These are phyloP conservation scores for Pterocles burchelli DNA, from an alignment of 2,113 vertebrate species.

Conservation along the genomic window DNA sequence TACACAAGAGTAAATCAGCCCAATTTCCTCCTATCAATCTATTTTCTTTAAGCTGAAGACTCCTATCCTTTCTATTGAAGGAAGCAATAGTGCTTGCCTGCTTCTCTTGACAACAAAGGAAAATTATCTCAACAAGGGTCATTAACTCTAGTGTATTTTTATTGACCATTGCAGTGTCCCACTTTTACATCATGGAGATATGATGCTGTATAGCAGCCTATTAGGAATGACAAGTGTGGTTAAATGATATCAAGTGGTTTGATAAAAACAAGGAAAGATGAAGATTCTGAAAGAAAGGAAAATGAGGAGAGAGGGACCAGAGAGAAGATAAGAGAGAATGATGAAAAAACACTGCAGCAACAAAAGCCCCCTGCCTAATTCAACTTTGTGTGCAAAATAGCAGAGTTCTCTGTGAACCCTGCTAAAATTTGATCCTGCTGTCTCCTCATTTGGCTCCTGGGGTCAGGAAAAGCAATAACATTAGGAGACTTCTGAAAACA, in stretches of 20 bases:
- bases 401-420: neutral
- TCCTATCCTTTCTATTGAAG: neutral
- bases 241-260: neutral
- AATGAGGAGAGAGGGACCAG: neutral
- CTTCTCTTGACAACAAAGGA: neutral
- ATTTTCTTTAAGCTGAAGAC: conserved; percentile 2
- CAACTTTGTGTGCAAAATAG: neutral
- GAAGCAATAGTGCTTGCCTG: neutral
- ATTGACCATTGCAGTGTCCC: neutral
- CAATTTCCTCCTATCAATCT: neutral
- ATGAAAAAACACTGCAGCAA: neutral
- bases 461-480: neutral
- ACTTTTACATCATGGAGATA: neutral
- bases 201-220: neutral
- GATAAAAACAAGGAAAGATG: neutral
- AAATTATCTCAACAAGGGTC: neutral
- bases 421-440: neutral
- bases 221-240: neutral
- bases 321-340: neutral
- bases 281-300: neutral
- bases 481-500: neutral
- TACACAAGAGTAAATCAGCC: conserved; percentile 28
- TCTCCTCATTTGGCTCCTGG: neutral
- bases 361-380: neutral
- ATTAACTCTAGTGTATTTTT: neutral